A percentile compares a stretch with the other conserved stretches of the same genome.
These are phyloP conservation scores for Tethea ocularis DNA, from an alignment of 2,888 invertebrate genomes.

Conservation along the genomic window DNA sequence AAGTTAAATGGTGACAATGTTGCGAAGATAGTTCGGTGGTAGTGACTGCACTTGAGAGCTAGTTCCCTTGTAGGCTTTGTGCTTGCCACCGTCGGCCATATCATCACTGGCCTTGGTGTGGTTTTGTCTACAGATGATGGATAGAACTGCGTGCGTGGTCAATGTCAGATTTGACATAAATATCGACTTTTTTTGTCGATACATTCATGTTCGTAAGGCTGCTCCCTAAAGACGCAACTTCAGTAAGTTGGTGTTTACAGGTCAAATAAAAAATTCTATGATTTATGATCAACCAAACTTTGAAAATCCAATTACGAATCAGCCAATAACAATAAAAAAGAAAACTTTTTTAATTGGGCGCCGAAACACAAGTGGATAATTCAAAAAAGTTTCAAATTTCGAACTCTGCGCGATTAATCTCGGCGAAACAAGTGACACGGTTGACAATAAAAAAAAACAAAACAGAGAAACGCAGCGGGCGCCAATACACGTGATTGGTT, in stretches of 20 bases:
- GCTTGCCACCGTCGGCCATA: too few species aligned
- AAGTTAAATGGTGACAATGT: too few species aligned
- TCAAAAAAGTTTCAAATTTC: conserved; percentile 4
- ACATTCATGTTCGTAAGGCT: too few species aligned
- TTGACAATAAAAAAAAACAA: conserved; percentile 21
- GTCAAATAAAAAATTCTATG: neutral
- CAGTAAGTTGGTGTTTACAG: neutral
- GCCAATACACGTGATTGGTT: conserved; percentile 46
- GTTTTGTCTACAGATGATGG: too few species aligned
- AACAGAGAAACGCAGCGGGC: conserved; percentile 24
- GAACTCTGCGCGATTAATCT: conserved; percentile 10
- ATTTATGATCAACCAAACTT: neutral
- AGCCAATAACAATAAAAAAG: neutral
- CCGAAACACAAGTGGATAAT: neutral
- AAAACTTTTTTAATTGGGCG: conserved; percentile 6
- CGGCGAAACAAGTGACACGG: conserved; percentile 11
- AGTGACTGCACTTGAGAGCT: too few species aligned
- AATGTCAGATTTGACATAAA: too few species aligned
- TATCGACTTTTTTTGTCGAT: too few species aligned
- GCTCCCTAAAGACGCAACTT: neutral
- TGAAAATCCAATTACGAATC: conserved; percentile 5
- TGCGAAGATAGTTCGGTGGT: too few species aligned
- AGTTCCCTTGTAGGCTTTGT: too few species aligned
- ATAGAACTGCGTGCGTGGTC: too few species aligned
- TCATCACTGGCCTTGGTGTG: too few species aligned